These are phyloP conservation scores for Shargacucullia verbasci DNA, from an alignment of 2,888 invertebrate genomes.

Conservation along the genomic window DNA sequence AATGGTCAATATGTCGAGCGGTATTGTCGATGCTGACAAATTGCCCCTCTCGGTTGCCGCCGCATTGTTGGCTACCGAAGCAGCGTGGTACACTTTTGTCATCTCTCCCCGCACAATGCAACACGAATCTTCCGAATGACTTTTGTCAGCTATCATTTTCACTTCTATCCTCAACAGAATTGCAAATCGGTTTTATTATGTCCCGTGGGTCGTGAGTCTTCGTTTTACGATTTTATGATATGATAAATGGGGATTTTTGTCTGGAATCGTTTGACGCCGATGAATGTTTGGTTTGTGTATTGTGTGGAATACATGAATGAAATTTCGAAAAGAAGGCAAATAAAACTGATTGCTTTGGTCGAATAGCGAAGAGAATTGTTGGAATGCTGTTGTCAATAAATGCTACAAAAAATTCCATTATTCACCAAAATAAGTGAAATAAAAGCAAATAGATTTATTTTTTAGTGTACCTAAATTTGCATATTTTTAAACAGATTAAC, in stretches of 20 bases:
- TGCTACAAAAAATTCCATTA: constrained; percentile 3
- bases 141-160: constrained; percentile 86
- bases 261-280: constrained; percentile 71
- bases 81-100: constrained; percentile 76
- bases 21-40: constrained; percentile 88
- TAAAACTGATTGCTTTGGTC: constrained; percentile 60
- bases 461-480: too few species aligned
- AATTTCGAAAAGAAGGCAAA: constrained; percentile 72
- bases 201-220: constrained; percentile 74
- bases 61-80: constrained; percentile 82
- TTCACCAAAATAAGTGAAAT: neutral
- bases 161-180: constrained; percentile 76
- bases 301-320: constrained; percentile 63
- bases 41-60: constrained; percentile 84
- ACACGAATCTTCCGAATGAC: constrained; percentile 74
- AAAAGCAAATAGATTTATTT: too few species aligned
- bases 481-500: too few species aligned
- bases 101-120: constrained; percentile 74
- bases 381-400: constrained; percentile 35
- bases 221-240: constrained; percentile 71
- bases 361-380: constrained; percentile 6
- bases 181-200: constrained; percentile 82
- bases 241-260: constrained; percentile 82
- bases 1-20: constrained; percentile 87
- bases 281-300: constrained; percentile 79